Percentiles rank a stretch among this genome's conserved stretches.
These are phyloP conservation scores for Callitettix versicolor DNA, from an alignment of 1,140 invertebrate genomes.

Conservation along the genomic window DNA sequence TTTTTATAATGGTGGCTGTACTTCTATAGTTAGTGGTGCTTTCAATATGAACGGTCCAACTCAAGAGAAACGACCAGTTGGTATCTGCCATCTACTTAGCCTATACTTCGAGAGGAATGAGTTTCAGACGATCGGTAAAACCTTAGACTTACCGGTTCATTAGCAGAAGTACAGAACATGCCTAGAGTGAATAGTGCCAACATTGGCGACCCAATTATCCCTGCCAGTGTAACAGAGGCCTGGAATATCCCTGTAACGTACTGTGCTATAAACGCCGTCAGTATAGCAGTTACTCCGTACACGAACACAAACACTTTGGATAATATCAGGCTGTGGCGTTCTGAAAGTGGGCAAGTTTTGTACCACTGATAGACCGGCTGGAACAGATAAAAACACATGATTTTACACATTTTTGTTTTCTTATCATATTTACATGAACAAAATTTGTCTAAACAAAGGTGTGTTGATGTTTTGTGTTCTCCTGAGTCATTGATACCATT, in stretches of 20 bases:
- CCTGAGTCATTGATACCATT: no score
- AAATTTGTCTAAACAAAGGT: no score
- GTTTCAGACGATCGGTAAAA: no score
- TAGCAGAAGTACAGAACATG: constrained; percentile 53
- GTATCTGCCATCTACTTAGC: no score
- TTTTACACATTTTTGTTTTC: no score
- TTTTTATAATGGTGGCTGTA: no score
- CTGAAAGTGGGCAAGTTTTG: constrained; percentile 24
- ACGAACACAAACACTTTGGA: constrained; percentile 52
- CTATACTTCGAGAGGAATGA: no score
- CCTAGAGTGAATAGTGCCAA: constrained; percentile 65
- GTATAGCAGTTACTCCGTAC: constrained; percentile 58
- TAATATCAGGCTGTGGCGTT: constrained; percentile 30
- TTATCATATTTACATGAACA: no score
- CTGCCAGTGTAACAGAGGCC: constrained; percentile 65
- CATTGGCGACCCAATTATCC: constrained; percentile 67
- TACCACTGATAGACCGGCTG: constrained; percentile 18
- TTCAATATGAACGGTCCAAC: no score
- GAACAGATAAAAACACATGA: constrained; percentile 11
- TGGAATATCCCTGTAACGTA: constrained; percentile 60
- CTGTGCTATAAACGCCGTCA: constrained; percentile 61
- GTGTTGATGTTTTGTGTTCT: no score
- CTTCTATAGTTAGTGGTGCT: no score
- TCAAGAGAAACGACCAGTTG: no score
- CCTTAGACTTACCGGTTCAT: constrained; percentile 37